phyloP scores from a whole-genome alignment of 2,113 vertebrate genomes.

The Oncorhynchus masou region DNA sequence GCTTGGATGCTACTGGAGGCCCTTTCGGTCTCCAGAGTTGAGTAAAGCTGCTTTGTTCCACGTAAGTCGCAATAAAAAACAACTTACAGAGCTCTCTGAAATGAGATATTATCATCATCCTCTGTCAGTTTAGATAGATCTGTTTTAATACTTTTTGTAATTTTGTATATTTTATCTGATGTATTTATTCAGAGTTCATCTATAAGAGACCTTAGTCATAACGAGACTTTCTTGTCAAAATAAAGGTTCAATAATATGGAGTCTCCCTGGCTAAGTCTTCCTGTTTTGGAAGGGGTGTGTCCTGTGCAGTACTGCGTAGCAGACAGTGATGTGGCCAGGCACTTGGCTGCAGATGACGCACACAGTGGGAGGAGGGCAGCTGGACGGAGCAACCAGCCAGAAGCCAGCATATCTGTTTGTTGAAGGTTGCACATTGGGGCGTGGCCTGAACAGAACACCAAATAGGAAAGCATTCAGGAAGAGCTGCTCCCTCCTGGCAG shows the following conservation, averaged over 20 bases:
- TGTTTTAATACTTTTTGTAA: no score
- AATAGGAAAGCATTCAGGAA: constrained; percentile 15
- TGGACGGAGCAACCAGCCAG: neutral
- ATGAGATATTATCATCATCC: no score
- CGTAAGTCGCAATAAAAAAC: no score
- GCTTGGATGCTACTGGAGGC: no score
- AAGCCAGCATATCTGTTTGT: constrained; percentile 2
- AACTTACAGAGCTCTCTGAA: no score
- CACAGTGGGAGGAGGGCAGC: neutral
- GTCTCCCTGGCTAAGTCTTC: constrained; percentile 27
- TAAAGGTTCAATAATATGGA: neutral
- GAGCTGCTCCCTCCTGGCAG: neutral
- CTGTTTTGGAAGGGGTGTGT: constrained; percentile 32
- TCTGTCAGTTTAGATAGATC: no score
- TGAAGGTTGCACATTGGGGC: constrained; percentile 17
- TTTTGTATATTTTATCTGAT: no score
- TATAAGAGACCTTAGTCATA: no score
- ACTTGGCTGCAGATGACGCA: constrained; percentile 17
- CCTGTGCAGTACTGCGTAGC: neutral
- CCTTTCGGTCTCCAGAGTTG: no score
- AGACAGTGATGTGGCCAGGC: constrained; percentile 3
- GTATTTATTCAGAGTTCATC: no score
- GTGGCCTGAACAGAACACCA: constrained; percentile 18
- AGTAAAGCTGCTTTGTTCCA: no score
- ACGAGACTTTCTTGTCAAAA: no score